phyloP scores from a whole-genome alignment of 2,888 invertebrate species.

The Geophilus truncorum region DNA sequence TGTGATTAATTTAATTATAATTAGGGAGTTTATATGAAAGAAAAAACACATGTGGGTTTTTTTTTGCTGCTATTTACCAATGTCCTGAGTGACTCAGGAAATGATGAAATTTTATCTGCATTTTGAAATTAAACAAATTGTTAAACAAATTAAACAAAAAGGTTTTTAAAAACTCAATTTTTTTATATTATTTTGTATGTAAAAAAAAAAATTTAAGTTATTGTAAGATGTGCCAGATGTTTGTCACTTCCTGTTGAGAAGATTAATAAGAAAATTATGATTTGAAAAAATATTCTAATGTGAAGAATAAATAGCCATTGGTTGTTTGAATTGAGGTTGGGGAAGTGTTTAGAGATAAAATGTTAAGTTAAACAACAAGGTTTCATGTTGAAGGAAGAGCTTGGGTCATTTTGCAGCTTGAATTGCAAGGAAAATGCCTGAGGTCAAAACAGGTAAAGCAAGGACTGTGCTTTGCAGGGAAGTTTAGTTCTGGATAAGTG shows the following conservation, averaged over 20 bases:
- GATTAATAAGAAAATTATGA: not conserved
- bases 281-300: not conserved
- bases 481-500: too few relatives aligned
- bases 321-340: not conserved
- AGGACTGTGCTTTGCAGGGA: not conserved
- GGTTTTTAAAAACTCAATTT: not conserved
- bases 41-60: not conserved
- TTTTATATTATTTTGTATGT: not conserved
- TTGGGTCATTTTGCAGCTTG: not conserved
- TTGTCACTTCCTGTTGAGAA: not conserved
- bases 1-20: not conserved
- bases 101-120: not conserved
- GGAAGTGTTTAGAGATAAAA: not conserved
- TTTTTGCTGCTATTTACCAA: not conserved
- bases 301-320: not conserved
- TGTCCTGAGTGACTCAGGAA: not conserved
- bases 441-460: not conserved
- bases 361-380: too few relatives aligned
- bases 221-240: not conserved
- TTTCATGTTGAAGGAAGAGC: not conserved
- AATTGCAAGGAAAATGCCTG: not conserved
- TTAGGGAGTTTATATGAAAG: not conserved
- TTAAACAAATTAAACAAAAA: not conserved
- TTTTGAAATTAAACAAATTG: not conserved
- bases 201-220: not conserved